These are phyloP conservation scores for Enteromius treurensis DNA, from an alignment of 2,797 vertebrate species.

Conservation along the genomic window DNA sequence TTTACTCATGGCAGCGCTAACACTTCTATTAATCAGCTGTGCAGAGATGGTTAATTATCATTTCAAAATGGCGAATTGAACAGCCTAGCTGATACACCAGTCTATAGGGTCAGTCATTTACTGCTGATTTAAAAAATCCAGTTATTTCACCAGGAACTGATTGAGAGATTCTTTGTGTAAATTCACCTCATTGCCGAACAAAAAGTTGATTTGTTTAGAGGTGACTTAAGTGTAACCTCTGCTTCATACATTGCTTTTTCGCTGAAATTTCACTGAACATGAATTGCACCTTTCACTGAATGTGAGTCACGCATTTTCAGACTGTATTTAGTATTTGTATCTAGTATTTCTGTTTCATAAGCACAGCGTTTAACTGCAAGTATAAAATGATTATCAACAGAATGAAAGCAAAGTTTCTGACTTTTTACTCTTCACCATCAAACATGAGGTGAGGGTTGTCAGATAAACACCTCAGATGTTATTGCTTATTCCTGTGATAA, in stretches of 20 bases:
- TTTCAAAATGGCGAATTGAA: background rate
- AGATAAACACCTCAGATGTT: conserved; percentile 67
- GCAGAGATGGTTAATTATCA: background rate
- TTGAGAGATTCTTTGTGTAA: background rate
- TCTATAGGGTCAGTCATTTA: background rate
- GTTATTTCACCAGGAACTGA: background rate
- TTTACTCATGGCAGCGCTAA: background rate
- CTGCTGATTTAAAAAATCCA: background rate
- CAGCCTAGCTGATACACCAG: background rate
- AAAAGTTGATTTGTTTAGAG: background rate
- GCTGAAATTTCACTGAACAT: background rate
- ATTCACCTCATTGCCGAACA: background rate
- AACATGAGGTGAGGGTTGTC: background rate
- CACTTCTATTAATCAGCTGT: background rate
- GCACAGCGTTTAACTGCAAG: conserved; percentile 10
- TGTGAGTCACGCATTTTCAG: background rate
- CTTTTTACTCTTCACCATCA: background rate
- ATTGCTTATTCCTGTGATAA: conserved; percentile 14
- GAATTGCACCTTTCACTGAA: background rate
- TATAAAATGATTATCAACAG: background rate
- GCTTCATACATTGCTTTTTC: background rate
- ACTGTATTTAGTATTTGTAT: background rate
- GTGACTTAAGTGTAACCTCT: background rate
- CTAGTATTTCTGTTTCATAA: background rate
- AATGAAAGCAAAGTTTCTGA: background rate